Evolutionary conservation across 1,140 invertebrate species (phyloP), one percentile per base, ranked within the genome.

Genomic region (Aphis gossypii): DNA sequence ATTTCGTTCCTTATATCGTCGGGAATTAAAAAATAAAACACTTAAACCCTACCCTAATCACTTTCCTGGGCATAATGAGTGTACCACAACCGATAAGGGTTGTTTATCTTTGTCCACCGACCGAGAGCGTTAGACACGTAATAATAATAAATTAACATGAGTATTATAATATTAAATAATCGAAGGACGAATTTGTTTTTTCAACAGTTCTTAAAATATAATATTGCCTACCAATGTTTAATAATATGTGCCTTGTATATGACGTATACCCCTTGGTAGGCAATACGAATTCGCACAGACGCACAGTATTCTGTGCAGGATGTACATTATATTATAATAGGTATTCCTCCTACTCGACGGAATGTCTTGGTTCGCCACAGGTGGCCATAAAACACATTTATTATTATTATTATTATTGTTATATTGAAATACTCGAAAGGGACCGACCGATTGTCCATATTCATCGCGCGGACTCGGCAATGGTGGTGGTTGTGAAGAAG

Each of bases 371-470:
- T 84, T 84, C 38, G 8, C 38, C 83, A 84, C 83, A 84, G 83
- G 83, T 84, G 83, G 83, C 38, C 83, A 41, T 41, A 83, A 38
- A 83, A 83, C 38, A 83, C 38, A 83, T 38, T 83, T 83, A 83
- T 83, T 83, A 83, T 83, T 82, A 82, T 83, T 82, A 82, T 82
- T 83, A 83, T 84, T 86, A 44, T 86, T 86, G 38, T 86, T 86
- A 86, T 86, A 86, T 86, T 46, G 84, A 86, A 86, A 86, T 86
- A 46, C 38, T 86, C 84, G 20, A 86, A 86, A 30, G 41, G 38
- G 84, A 86, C 84, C 30, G 60, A 76, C 60, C 84, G 84, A 86
- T 86, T 86, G 84, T 86, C 84, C 84, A 25, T 46, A 46, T 86
- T 86, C 83, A 86, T 60, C 41, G 38, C 41, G 38, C 11, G 30